Base-by-base conservation (phyloP, 2,113 vertebrate genomes). In the Corydoras sp. region DNA sequence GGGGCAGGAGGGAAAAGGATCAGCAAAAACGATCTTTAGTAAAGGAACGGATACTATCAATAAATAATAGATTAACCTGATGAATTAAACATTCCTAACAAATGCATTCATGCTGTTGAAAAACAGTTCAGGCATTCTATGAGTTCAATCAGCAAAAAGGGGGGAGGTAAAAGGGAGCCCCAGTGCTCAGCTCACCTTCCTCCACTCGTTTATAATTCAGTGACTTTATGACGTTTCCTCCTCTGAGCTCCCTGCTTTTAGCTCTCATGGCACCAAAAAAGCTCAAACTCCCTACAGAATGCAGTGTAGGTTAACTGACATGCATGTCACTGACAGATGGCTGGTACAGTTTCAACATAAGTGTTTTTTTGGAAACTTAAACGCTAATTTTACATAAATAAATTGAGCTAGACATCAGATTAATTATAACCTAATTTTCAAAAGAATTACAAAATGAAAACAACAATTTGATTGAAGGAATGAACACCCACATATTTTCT, bases 1-100 rank as follows among this genome's bases (percentile, higher is more conserved):
- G 61, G 29, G 56, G 15, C 29, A n/a, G 14, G 14, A 64, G 67
- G 24, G 67, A 69, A 63, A 74, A 75, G 72, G 49, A 61, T 62
- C 68, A 77, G 62, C 62, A 76, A 66, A 74, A 76, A 72, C 4
- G 35, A 56, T 69, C 79, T 83, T 69, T 63, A 79, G 82, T 74
- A 79, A 80, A 75, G 75, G 78, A 80, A 70, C 71, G 65, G 84
- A 83, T 82, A 77, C 83, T 82, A 82, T 80, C 71, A 77, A 62
- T 89, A 83, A 88, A 89, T 88, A 86, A 89, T 89, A 79, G 75
- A 90, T 84, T 74, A 30, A 13, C 24, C 48, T 35, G n/a, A 81
- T 84, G 31, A 84, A 81, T 82, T 77, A 82, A 81, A 75, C 62
- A 81, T 76, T 58, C 30, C 68, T 70, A 74, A 81, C 81, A 74